These are phyloP conservation scores for Drosophila limbata DNA, from an alignment of 2,888 invertebrate species.

Conservation along the genomic window DNA sequence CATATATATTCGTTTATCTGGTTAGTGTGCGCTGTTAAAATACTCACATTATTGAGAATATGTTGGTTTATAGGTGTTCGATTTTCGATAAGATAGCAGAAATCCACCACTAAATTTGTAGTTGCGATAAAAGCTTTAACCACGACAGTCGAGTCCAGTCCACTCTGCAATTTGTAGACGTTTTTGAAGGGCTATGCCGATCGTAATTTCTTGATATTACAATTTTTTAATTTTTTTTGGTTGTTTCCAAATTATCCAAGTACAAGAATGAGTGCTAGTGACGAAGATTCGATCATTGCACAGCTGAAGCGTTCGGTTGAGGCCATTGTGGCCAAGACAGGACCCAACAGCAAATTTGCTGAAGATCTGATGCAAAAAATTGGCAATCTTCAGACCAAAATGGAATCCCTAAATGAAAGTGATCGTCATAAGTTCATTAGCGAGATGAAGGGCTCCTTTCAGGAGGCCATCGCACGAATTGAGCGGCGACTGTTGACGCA, in stretches of 20 bases:
- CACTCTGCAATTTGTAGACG: constrained; percentile 28
- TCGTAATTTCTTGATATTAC: constrained; percentile 2
- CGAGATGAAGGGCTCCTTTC: constrained; percentile 79
- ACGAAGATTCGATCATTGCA: constrained; percentile 67
- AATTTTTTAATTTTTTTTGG: background rate
- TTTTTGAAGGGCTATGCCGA: constrained; percentile 29
- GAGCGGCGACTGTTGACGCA: constrained; percentile 73
- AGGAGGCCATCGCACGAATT: constrained; percentile 71
- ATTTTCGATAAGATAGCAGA: constrained; percentile 77
- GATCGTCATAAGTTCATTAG: constrained; percentile 75
- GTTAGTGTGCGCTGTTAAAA: constrained; percentile 46
- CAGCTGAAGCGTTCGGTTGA: constrained; percentile 76
- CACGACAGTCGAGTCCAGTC: constrained; percentile 8
- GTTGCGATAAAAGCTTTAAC: constrained; percentile 33
- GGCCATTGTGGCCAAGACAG: constrained; percentile 72
- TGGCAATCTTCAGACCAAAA: constrained; percentile 67
- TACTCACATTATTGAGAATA: constrained; percentile 46
- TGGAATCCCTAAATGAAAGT: constrained; percentile 68
- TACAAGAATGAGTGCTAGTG: constrained; percentile 45
- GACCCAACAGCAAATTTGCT: constrained; percentile 70
- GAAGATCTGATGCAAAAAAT: constrained; percentile 71
- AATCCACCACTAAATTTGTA: constrained; percentile 56
- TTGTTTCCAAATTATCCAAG: constrained; percentile 10
- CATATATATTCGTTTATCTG: background rate
- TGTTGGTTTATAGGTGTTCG: constrained; percentile 67